Evolutionary conservation across 2,888 invertebrate species (phyloP), one percentile per base, ranked within the genome.

Genomic region (Hypomecis atomaria): DNA sequence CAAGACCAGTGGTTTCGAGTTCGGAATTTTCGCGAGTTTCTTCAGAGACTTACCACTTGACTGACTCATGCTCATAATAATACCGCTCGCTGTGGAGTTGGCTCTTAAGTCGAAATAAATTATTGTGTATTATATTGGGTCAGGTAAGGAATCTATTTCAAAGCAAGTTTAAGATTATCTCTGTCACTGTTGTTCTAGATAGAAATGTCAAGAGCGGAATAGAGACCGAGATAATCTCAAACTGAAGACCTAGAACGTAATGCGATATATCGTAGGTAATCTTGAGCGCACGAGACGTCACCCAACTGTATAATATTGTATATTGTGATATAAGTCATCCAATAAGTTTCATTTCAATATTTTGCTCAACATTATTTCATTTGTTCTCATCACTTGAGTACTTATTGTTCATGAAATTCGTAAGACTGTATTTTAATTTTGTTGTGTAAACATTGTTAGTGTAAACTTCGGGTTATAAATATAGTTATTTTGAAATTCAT

Each of bases 401-500:
- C 92, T 92, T 92, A 92, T 89, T 80, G 82, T 89, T 88, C 86
- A 85, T 88, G 90, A 87, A 91, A 92, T 89, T 91, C 85, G 89
- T 91, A 92, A 92, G 92, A 92, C 92, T 92, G 92, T 92, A 90
- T 89, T 85, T 90, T 87, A 87, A 47, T 89, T 90, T 89, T 87
- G 87, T 92, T 92, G 89, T 89, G 87, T 90, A 87, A 72, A 89
- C 85, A 87, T 90, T 87, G 89, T 90, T 91, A 89, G 80, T 23
- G 23, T 84, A 84, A 85, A 87, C 82, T 87, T 88, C 88, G 87
- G 85, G 88, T 90, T 90, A 91, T 86, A 83, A 90, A 92, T 92
- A 92, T 89, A 92, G 88, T 88, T 92, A 82, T 70, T 81, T 74
- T 70, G 43, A 67, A 66, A 65, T 57, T 67, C 23, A 60, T 49